These are phyloP conservation scores for Varanus salvator DNA, from an alignment of 2,113 vertebrate species.

Conservation along the genomic window DNA sequence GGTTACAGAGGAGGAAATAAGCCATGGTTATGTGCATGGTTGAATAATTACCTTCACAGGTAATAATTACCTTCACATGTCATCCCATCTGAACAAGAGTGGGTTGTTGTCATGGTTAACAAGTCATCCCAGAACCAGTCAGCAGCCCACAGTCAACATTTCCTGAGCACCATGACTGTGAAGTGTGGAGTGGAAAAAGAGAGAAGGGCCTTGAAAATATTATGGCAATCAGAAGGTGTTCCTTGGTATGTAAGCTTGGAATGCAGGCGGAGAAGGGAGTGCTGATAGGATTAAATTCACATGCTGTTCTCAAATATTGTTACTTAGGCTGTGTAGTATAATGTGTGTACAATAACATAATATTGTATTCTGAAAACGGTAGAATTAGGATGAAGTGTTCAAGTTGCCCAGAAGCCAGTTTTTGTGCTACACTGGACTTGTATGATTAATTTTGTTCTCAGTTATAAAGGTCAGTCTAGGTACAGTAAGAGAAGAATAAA, in stretches of 20 bases:
- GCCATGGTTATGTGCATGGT: too few relatives aligned
- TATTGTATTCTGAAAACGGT: background rate
- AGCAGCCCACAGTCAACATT: background rate
- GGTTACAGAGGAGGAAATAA: too few relatives aligned
- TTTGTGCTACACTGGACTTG: background rate
- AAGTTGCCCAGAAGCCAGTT: background rate
- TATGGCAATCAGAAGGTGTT: background rate
- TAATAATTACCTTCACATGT: too few relatives aligned
- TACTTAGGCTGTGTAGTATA: background rate
- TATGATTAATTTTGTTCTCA: constrained; percentile 59
- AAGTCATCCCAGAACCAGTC: too few relatives aligned
- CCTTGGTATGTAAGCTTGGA: fast-evolving
- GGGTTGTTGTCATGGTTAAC: too few relatives aligned
- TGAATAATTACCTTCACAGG: too few relatives aligned
- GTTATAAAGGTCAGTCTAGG: background rate
- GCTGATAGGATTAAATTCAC: background rate
- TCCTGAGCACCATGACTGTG: background rate
- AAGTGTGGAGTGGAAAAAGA: background rate
- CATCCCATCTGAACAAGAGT: too few relatives aligned
- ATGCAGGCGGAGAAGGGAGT: fast-evolving
- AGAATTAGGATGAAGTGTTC: background rate
- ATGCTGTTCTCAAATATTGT: background rate
- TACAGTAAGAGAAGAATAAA: background rate
- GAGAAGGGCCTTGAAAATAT: background rate
- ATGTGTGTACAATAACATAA: background rate